Percentiles rank a stretch among this genome's conserved stretches.
These are phyloP conservation scores for Lamproptera curius DNA, from an alignment of 2,888 invertebrate species.

Conservation along the genomic window DNA sequence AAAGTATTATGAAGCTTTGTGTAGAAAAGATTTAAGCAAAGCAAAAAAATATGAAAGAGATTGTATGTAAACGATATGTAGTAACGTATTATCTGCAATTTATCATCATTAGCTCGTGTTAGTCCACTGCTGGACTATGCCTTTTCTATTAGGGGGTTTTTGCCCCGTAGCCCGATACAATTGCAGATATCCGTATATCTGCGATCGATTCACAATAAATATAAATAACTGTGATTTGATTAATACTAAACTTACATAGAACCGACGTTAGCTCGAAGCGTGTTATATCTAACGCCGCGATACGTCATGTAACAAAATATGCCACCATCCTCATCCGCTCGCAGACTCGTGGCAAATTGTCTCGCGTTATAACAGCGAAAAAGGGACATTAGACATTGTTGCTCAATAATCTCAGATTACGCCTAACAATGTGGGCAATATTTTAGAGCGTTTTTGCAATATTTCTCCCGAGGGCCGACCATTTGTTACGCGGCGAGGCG, in stretches of 20 bases:
- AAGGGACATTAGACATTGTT: conserved; percentile 12
- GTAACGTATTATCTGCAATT: no score
- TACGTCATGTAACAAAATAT: not conserved
- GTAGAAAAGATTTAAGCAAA: no score
- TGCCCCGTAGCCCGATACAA: no score
- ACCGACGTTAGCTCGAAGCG: conserved; percentile 40
- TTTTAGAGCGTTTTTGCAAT: conserved; percentile 66
- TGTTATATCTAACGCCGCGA: conserved; percentile 40
- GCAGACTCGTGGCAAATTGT: not conserved
- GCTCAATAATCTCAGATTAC: conserved; percentile 39
- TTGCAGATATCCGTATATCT: no score
- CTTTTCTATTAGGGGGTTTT: no score
- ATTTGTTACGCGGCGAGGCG: conserved; percentile 57
- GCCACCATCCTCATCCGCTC: not conserved
- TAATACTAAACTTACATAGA: conserved; percentile 5
- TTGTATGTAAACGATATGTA: no score
- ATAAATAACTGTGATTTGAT: no score
- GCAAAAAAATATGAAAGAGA: no score
- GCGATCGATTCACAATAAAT: no score
- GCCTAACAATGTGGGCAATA: conserved; percentile 55
- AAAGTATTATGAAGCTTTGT: no score
- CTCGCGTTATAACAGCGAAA: conserved; percentile 24
- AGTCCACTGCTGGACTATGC: no score
- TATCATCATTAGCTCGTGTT: no score
- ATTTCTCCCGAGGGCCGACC: conserved; percentile 58